A percentile compares a stretch with the other conserved stretches of the same genome.
Evolutionary conservation across 37 sponge, comb jelly and placozoan species (phyloP).

Genomic region (Amphimedon queenslandica): DNA sequence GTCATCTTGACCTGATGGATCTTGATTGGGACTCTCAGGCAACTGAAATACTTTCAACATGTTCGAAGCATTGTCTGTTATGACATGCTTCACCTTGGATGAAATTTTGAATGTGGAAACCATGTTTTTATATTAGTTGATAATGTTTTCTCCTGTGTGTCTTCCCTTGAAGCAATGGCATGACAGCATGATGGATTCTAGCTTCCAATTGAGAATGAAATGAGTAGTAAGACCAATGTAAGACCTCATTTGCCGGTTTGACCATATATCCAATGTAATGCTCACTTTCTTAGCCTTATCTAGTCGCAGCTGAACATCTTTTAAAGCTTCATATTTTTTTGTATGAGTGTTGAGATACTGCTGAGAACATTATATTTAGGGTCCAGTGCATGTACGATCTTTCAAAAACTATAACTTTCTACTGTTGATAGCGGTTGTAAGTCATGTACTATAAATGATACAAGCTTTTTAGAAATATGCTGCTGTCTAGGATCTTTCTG

Average conservation of each 20-base stretch:
- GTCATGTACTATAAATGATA: neutral
- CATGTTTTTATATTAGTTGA: too few species aligned
- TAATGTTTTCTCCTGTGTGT: conserved; percentile 18
- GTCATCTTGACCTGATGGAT: too few species aligned
- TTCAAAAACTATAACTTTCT: neutral
- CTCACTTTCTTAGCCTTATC: neutral
- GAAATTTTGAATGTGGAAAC: too few species aligned
- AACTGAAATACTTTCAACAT: too few species aligned
- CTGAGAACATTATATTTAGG: neutral
- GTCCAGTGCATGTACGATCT: neutral
- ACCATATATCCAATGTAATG: conserved; percentile 21
- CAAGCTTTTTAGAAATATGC: too few species aligned
- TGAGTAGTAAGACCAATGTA: conserved; percentile 4
- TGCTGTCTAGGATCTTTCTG: too few species aligned
- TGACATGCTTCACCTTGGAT: too few species aligned
- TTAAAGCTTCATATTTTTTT: too few species aligned
- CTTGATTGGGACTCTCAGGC: too few species aligned
- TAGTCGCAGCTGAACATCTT: neutral
- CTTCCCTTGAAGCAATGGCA: conserved; percentile 8
- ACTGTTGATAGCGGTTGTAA: neutral
- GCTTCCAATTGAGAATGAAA: neutral
- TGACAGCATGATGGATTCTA: conserved; percentile 14
- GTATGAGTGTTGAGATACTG: neutral
- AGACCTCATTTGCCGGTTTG: conserved; percentile 20
- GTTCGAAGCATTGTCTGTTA: too few species aligned